Base-by-base conservation (phyloP, 2,797 vertebrate genomes). In the Chaetophractus vellerosus region DNA sequence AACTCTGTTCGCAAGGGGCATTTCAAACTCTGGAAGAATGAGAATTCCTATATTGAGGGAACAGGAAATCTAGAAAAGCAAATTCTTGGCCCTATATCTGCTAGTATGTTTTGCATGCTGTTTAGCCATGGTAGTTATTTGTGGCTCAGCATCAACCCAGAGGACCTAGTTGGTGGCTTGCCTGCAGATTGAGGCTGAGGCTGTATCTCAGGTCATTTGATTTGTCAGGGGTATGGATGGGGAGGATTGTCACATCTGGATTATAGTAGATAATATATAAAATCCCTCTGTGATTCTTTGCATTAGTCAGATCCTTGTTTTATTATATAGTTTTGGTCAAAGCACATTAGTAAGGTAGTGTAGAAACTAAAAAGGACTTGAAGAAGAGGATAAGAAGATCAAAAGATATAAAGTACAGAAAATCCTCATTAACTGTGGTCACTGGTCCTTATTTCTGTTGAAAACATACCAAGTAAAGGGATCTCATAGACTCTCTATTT, bases 301-400 rank as follows among this genome's bases (percentile, higher is more conserved):
- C 5, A 8, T 12, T 50, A 59, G 21, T 55, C 50, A 87, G 50
- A 90, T 1, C 28, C 10, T 52, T 72, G 11, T 48, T 87, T 68
- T 38, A n/a, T 82, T 92, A 23, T 36, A 61, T 28, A 33, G 83
- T 80, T 68, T 93, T 74, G 19, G 68, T 55, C 38, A 91, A 63
- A 80, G n/a, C 16, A 71, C 76, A 71, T 91, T 31, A 71, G 72
- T 80, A 26, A 90, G 78, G 18, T 59, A 63, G 31, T 6, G 10
- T 63, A 64, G 66, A 33, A 45, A 64, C 12, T 41, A 18, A 87
- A 50, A 63, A 86, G 28, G 76, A 61, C 24, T 71, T 74, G 68
- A 15, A 57, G 76, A 23, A 64, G 38, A 76, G 59, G 85, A 16
- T 68, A 66, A 90, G 48, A 59, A 19, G 61, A 86, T 68, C 36